Evolutionary conservation across 2,113 vertebrate species (phyloP), one percentile per base, ranked within the genome.

Genomic region (Argyrosomus japonicus): DNA sequence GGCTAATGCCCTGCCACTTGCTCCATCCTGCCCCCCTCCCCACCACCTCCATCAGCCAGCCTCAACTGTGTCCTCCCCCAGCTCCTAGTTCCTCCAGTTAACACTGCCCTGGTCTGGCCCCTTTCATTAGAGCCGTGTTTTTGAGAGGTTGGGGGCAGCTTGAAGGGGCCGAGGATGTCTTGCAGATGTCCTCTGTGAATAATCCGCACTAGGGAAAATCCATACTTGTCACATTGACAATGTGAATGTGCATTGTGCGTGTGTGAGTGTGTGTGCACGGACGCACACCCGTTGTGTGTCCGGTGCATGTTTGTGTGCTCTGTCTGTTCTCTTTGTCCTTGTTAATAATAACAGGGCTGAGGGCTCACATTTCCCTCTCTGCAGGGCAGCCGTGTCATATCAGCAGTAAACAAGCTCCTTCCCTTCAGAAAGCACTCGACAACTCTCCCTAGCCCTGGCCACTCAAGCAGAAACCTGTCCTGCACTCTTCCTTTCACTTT

Each of bases 291-390:
- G 53, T 85, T 79, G 84, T 89, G 83, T 87, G 89, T 91, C 78
- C 75, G 18, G 72, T n/a, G 48, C 71, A 81, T 94, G 89, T 92
- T 91, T 91, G 91, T 93, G 91, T 82, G 87, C 71, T 70, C 73
- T 81, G 85, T 90, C 92, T 93, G 94, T 95, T 95, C 95, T 96
- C 93, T 96, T 95, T 95, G 95, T 96, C 95, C 95, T 96, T 96
- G 95, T 96, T 96, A 96, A 96, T 96, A 96, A 96, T 96, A 96
- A 95, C 95, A 95, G 95, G 95, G 94, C 94, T 93, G 94, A 94
- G 93, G 93, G 94, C 90, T 93, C 87, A 80, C 93, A 93, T 95
- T 95, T 95, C 94, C 94, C 91, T 93, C 94, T 94, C 94, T 92
- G 94, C 95, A 93, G 95, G 95, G 93, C 95, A 93, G 93, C 93